Base-by-base conservation (phyloP, 2,113 vertebrate species). In the Tetrax tetrax region DNA sequence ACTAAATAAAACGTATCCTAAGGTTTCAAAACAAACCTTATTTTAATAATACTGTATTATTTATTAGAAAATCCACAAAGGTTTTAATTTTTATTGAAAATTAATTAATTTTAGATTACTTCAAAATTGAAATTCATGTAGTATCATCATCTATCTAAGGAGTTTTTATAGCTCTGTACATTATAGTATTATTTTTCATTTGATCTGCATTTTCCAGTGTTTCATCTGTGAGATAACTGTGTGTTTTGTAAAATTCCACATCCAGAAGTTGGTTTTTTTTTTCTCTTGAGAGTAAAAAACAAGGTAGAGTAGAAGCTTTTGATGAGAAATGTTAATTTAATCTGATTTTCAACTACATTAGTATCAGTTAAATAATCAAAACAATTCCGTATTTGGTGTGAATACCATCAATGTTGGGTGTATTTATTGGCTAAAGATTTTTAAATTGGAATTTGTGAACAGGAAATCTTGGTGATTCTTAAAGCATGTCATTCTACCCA, bases 1-100 rank as follows among this genome's bases (percentile, higher is more conserved):
- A 61, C 27, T 81, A 75, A 90, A 66, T 95, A 94, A 85, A 33
- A 66, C 16, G 47, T 41, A 54, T 87, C 71, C 75, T 84, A 72
- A 96, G 75, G 51, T 95, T 85, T 94, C 60, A 74, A 96, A 90
- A 65, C 41, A 93, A 78, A 75, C 66, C 7, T 80, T 65, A 95
- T 83, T 95, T 82, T 90, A 66, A 80, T 90, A 81, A 59, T 89
- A 18, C 7, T 38, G 29, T 94, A n/a, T 90, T 97, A 59, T 70
- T 90, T 63, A 70, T 13, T 76, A 77, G 65, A 72, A 95, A 90
- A 70, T 28, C 24, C 33, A 54, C 69, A 50, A 76, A 59, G 33
- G 27, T 47, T 75, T 74, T 7, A 17, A 14, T 31, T 78, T 65
- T 63, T 38, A 50, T 74, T 81, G 10, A 25, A 57, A 57, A 35